phyloP scores from a whole-genome alignment of 2,888 invertebrate species.

The Amiota mariae region DNA sequence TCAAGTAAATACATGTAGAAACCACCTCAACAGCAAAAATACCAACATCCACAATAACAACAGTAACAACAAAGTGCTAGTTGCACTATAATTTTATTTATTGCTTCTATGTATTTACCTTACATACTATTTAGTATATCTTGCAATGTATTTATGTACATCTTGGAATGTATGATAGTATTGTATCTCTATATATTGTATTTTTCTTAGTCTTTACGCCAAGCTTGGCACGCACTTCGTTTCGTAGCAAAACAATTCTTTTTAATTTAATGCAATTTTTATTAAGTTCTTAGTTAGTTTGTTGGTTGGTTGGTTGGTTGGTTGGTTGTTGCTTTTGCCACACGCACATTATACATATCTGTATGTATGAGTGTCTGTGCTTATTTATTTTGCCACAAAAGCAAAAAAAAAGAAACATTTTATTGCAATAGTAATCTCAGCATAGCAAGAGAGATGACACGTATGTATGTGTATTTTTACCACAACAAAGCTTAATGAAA shows the following conservation, averaged over 20 bases:
- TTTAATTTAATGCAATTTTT: slow-evolving; percentile 22
- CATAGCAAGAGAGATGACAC: background rate
- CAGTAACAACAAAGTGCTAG: background rate
- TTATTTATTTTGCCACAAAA: background rate
- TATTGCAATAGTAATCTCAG: background rate
- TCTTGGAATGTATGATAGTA: too few relatives aligned
- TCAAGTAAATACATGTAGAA: background rate
- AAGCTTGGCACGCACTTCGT: background rate
- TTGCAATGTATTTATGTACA: too few relatives aligned
- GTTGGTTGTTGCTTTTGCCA: too few relatives aligned
- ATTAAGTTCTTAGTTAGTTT: slow-evolving; percentile 10
- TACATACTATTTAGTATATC: background rate
- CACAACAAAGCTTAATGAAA: too few relatives aligned
- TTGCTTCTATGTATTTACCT: background rate
- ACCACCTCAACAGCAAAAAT: background rate
- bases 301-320: background rate
- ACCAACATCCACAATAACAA: background rate
- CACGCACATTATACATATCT: too few relatives aligned
- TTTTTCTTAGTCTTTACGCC: too few relatives aligned
- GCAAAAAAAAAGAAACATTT: background rate
- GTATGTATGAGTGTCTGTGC: too few relatives aligned
- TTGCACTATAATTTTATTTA: slow-evolving; percentile 22
- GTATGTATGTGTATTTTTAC: too few relatives aligned
- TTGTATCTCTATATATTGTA: too few relatives aligned
- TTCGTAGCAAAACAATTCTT: slow-evolving; percentile 3